Base-by-base conservation (phyloP, 2,797 vertebrate species). In the Neosilurus hyrtlii region DNA sequence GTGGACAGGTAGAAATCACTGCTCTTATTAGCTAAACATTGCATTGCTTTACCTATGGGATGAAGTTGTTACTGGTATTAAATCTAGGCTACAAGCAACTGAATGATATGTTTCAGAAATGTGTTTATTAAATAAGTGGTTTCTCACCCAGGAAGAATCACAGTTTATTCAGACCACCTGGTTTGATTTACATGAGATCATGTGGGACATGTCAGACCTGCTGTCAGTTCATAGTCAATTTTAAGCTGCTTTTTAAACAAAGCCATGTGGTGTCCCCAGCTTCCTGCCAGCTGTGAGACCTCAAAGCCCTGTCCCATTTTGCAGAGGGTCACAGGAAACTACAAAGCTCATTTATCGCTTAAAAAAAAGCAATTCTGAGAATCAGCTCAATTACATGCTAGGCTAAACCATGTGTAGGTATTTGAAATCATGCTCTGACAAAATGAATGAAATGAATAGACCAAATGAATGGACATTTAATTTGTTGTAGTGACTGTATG, bases 291-390 rank as follows among this genome's bases (percentile, higher is more conserved):
- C 84, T 87, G 86, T 22, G 20, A 74, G 62, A 51, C 52, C 72
- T 24, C 30, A 30, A 24, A 74, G 67, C 80, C 24, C 43, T 7
- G 51, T 18, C 11, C 24, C 22, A 62, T 12, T 54, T 49, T 22
- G 54, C 65, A 54, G 70, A 59, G 78, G 88, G 86, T 82, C 85
- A 83, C 84, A 80, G 82, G 86, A 89, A 89, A 83, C 49, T 54
- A 37, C 75, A 26, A 26, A 57, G 75, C 37, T 52, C 54, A 14
- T 26, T 14, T 26, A 11, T 37, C 37, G 49, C 59, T 72, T 51
- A 56, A 57, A 22, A 62, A 73, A 22, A 82, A 30, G 2, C 30
- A 30, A 30, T 30, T 30, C 10, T 43, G 70, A 82, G 49, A 26
- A 75, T 12, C n/a, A 54, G 12, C 37, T 24, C 6, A 52, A 35